Conservation (phyloP, 1,140 invertebrate species). For the Coenobita brevimanus region DNA sequence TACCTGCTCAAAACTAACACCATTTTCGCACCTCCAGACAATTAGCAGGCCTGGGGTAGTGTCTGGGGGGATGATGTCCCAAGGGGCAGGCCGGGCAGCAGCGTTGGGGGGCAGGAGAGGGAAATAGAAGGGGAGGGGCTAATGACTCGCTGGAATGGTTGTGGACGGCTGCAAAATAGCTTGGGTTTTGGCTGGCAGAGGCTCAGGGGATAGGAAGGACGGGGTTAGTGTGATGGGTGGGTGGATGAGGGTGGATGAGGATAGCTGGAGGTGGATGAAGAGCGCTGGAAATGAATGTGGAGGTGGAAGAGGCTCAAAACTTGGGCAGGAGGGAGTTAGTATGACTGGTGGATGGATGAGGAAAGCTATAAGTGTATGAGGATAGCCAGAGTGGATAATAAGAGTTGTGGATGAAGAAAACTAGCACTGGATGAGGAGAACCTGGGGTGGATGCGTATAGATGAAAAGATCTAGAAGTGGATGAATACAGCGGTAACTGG, state of each 20-base stretch:
- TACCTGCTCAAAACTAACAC: conserved; percentile 49
- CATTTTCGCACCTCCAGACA: conserved; percentile 41
- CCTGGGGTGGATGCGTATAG: no score
- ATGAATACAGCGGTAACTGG: no score
- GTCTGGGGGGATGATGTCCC: no score
- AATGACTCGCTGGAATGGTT: background rate
- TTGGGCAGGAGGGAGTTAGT: no score
- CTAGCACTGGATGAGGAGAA: no score
- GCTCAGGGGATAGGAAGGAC: background rate
- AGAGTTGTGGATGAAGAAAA: no score
- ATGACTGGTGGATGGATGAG: no score
- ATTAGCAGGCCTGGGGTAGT: conserved; percentile 21
- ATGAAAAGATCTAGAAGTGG: no score
- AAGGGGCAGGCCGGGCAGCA: no score
- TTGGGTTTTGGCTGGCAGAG: background rate
- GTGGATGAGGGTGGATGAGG: background rate
- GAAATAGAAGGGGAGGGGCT: background rate
- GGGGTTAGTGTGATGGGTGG: no score
- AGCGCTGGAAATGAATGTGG: background rate
- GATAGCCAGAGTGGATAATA: no score
- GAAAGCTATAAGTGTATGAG: no score
- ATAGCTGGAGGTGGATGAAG: background rate
- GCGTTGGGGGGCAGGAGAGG: background rate
- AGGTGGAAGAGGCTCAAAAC: background rate
- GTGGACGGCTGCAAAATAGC: background rate